These are phyloP conservation scores for Drosophila kambysellisi DNA, from an alignment of 2,888 invertebrate species.

Conservation along the genomic window DNA sequence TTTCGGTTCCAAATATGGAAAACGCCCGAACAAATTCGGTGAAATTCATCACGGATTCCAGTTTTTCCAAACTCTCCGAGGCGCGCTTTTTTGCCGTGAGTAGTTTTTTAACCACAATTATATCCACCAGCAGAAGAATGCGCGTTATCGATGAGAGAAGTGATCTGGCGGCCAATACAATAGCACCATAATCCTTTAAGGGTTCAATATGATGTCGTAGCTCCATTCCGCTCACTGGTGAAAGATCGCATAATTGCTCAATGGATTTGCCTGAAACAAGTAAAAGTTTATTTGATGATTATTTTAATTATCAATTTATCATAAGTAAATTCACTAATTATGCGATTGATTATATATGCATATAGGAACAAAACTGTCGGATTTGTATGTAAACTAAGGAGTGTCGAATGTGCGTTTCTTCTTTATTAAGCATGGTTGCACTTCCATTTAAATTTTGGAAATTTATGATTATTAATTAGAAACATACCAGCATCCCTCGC, in stretches of 20 bases:
- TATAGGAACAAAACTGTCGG: background rate
- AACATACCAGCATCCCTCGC: constrained; percentile 95
- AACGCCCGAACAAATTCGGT: constrained; percentile 99
- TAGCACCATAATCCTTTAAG: constrained; percentile 89
- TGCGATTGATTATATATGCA: background rate
- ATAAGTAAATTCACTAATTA: background rate
- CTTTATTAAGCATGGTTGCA: background rate
- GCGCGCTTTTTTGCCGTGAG: constrained; percentile 98
- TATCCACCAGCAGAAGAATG: constrained; percentile 97
- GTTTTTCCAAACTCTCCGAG: constrained; percentile 92
- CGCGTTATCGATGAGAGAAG: constrained; percentile 97
- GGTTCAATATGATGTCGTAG: constrained; percentile 87
- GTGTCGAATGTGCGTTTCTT: background rate
- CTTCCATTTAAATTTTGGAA: background rate
- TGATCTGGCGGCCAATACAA: constrained; percentile 96
- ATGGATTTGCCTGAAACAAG: constrained; percentile 92
- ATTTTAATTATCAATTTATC: no score
- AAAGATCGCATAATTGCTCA: constrained; percentile 94
- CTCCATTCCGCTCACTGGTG: constrained; percentile 87
- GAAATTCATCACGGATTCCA: constrained; percentile 95
- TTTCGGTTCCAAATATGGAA: constrained; percentile 98
- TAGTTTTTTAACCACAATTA: constrained; percentile 98
- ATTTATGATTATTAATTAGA: background rate
- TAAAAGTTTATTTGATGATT: background rate
- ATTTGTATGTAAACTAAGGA: background rate